Percentiles rank a stretch among this genome's conserved stretches.
These are phyloP conservation scores for Montifringilla adamsi DNA, from an alignment of 2,113 vertebrate genomes.

Conservation along the genomic window DNA sequence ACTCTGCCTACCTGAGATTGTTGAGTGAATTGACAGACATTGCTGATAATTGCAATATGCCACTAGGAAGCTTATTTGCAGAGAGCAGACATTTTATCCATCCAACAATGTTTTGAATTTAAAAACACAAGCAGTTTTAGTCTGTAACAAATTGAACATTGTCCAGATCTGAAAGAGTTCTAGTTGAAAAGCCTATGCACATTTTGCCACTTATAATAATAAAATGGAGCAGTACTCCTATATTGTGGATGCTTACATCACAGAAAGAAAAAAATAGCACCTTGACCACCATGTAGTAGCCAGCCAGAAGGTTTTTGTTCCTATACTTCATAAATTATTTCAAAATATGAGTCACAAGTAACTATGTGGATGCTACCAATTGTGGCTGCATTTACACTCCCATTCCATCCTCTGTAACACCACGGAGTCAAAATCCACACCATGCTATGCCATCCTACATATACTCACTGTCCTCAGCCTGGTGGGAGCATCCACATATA, in stretches of 20 bases:
- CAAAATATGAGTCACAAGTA: background rate
- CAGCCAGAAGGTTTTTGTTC: background rate
- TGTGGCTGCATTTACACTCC: background rate
- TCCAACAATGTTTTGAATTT: background rate
- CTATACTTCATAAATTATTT: background rate
- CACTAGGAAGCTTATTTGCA: background rate
- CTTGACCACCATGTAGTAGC: background rate
- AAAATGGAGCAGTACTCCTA: background rate
- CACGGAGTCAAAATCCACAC: background rate
- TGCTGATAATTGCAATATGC: background rate
- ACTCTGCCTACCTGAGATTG: background rate
- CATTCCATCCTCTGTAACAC: background rate
- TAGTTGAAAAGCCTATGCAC: background rate
- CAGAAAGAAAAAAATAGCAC: background rate
- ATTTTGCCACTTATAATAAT: background rate
- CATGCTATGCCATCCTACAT: accelerated
- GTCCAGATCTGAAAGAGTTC: background rate
- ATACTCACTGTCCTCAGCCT: accelerated
- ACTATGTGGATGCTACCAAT: background rate
- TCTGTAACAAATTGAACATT: background rate
- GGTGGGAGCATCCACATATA: background rate
- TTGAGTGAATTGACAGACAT: background rate
- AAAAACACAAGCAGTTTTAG: background rate
- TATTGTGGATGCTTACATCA: background rate
- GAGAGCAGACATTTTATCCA: background rate